Conservation (phyloP, 2,797 vertebrate species). For the Eurystomus glaucurus region DNA sequence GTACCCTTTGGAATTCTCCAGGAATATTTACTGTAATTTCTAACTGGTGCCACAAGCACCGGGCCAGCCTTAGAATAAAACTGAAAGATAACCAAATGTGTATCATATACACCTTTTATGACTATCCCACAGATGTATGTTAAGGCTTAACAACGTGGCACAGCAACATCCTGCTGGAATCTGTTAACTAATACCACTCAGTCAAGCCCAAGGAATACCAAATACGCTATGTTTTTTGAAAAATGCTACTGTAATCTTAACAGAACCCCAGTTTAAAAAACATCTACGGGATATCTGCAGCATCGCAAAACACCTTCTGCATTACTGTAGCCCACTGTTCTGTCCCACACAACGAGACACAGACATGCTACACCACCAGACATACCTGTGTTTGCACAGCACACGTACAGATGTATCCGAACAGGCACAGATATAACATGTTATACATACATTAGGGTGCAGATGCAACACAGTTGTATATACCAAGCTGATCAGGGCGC, state of each 20-base stretch:
- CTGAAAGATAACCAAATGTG: constrained; percentile 70
- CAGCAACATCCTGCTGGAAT: constrained; percentile 47
- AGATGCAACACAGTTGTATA: not conserved
- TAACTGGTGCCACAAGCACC: constrained; percentile 71
- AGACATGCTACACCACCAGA: not conserved
- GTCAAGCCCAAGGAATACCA: constrained; percentile 34
- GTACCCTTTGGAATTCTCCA: constrained; percentile 75
- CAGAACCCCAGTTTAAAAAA: not conserved
- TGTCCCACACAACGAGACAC: accelerated
- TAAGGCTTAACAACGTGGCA: constrained; percentile 49
- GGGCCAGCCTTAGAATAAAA: constrained; percentile 69
- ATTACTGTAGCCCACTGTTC: not conserved
- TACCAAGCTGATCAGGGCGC: not conserved
- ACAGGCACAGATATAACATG: accelerated
- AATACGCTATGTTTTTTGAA: constrained; percentile 12
- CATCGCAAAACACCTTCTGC: not conserved
- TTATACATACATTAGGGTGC: not conserved
- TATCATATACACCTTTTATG: constrained; percentile 60
- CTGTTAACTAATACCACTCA: constrained; percentile 56
- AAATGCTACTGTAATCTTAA: constrained; percentile 45
- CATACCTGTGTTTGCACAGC: not conserved
- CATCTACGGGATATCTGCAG: not conserved
- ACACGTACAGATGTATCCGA: accelerated
- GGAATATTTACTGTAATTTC: constrained; percentile 74
- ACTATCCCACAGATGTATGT: constrained; percentile 58